A percentile compares a stretch with the other conserved stretches of the same genome.
phyloP scores from a whole-genome alignment of 2,797 vertebrate species.

The Dallia pectoralis region DNA sequence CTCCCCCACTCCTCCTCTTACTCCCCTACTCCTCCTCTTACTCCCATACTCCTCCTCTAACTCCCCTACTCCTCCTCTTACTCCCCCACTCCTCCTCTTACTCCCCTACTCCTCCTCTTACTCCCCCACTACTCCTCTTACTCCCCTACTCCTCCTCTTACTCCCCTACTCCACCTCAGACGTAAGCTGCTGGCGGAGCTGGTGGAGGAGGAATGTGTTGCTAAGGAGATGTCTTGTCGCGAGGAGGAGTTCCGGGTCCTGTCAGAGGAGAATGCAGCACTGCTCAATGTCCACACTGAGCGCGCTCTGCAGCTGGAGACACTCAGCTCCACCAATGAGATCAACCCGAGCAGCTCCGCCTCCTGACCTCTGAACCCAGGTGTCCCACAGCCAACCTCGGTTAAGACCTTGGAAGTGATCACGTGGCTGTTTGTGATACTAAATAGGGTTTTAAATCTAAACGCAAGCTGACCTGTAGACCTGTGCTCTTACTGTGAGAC shows the following conservation, averaged over 20 bases:
- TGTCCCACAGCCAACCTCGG: slow-evolving; percentile 24
- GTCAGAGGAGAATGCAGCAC: slow-evolving; percentile 87
- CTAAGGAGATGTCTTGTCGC: slow-evolving; percentile 83
- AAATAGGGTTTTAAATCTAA: not conserved
- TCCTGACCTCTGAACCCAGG: slow-evolving; percentile 79
- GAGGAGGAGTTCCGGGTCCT: slow-evolving; percentile 89
- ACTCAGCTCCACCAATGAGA: slow-evolving; percentile 83
- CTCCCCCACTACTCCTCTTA: no score
- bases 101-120: no score
- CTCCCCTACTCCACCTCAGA: slow-evolving; percentile 59
- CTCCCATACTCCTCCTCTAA: no score
- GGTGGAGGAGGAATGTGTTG: slow-evolving; percentile 90
- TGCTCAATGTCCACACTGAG: slow-evolving; percentile 87
- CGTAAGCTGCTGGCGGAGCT: slow-evolving; percentile 88
- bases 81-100: no score
- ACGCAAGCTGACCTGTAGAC: not conserved
- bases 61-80: no score
- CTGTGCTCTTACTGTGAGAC: not conserved
- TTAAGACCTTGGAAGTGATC: not conserved
- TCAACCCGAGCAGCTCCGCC: slow-evolving; percentile 78
- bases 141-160: no score
- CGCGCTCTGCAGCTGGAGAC: slow-evolving; percentile 89
- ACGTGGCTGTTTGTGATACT: not conserved
- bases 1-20: not conserved
- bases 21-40: not conserved